Percentiles rank a stretch among this genome's conserved stretches.
These are phyloP conservation scores for Hemistola chrysoprasaria DNA, from an alignment of 2,888 invertebrate genomes.

Conservation along the genomic window DNA sequence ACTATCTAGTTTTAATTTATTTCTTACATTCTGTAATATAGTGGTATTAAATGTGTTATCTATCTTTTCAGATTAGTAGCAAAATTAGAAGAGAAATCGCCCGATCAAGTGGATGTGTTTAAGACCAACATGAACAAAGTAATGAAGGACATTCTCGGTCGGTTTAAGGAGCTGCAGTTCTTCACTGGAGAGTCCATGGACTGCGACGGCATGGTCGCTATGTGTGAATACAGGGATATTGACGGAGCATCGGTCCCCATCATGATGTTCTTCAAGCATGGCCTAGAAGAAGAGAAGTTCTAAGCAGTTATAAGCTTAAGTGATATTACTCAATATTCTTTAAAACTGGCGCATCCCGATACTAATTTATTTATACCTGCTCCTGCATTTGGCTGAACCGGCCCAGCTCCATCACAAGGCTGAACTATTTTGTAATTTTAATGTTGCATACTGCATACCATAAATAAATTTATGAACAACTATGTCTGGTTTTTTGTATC, in stretches of 20 bases:
- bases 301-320: slow-evolving; percentile 74
- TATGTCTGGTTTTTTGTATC: slow-evolving; percentile 28
- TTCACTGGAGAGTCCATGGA: slow-evolving; percentile 97
- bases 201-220: slow-evolving; percentile 95
- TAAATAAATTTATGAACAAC: slow-evolving; percentile 74
- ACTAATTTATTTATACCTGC: slow-evolving; percentile 78
- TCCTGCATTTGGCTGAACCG: slow-evolving; percentile 58
- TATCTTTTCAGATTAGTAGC: slow-evolving; percentile 86
- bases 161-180: slow-evolving; percentile 96
- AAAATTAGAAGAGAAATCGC: slow-evolving; percentile 89
- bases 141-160: slow-evolving; percentile 94
- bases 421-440: slow-evolving; percentile 76
- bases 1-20: too few species aligned
- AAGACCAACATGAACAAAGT: slow-evolving; percentile 96
- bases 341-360: slow-evolving; percentile 60
- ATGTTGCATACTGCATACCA: slow-evolving; percentile 73
- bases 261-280: slow-evolving; percentile 98
- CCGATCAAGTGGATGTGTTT: slow-evolving; percentile 93
- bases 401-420: slow-evolving; percentile 75
- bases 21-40: slow-evolving; percentile 52
- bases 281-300: slow-evolving; percentile 97
- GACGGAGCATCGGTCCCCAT: slow-evolving; percentile 92
- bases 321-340: slow-evolving; percentile 64
- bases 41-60: slow-evolving; percentile 8
- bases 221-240: slow-evolving; percentile 96